These are phyloP conservation scores for Piprites chloris DNA, from an alignment of 2,113 vertebrate species.

Conservation along the genomic window DNA sequence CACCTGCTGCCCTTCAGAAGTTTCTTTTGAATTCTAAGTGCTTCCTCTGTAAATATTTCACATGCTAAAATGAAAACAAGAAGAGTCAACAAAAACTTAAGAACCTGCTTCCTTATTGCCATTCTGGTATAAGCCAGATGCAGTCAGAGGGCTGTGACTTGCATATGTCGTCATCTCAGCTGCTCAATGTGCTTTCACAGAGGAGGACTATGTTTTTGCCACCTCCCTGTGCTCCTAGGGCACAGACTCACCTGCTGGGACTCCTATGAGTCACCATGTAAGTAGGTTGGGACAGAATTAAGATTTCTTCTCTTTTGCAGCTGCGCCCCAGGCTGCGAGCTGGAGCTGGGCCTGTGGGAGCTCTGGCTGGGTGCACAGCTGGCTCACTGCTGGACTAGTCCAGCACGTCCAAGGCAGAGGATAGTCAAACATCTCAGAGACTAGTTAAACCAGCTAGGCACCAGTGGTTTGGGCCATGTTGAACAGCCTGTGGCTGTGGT, in stretches of 20 bases:
- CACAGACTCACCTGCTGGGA: neutral
- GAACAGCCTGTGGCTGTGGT: neutral
- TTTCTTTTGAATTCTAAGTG: neutral
- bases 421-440: neutral
- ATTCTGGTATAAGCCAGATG: neutral
- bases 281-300: neutral
- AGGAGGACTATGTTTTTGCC: accelerated
- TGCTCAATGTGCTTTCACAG: neutral
- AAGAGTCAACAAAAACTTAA: neutral
- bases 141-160: neutral
- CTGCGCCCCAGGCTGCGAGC: neutral
- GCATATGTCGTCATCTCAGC: accelerated
- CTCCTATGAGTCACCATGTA: neutral
- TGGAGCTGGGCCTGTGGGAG: neutral
- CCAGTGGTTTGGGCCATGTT: neutral
- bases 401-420: neutral
- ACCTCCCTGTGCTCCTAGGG: neutral
- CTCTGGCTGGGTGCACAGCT: accelerated
- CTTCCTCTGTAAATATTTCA: neutral
- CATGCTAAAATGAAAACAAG: neutral
- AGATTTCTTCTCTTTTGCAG: neutral
- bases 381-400: accelerated
- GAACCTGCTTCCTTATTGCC: neutral
- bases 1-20: neutral
- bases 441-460: neutral